Evolutionary conservation across 2,113 vertebrate species (phyloP).

Genomic region (Dicerorhinus sumatrensis): DNA sequence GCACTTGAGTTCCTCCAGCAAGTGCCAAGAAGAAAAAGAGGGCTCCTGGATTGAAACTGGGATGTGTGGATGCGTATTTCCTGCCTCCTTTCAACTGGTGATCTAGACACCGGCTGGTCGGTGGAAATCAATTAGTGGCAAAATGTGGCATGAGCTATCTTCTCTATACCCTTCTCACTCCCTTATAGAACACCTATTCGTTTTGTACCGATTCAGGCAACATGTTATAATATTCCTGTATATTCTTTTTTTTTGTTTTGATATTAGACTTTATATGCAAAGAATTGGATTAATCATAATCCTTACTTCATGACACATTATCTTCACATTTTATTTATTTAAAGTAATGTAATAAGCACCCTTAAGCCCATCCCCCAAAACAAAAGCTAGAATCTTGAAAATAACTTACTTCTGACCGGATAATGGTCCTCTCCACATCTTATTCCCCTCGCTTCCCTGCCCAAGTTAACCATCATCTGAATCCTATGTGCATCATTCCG

Average conservation of each 20-base stretch:
- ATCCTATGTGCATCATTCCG: accelerated
- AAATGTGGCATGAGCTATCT: not conserved
- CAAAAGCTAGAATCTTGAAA: not conserved
- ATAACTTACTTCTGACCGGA: not conserved
- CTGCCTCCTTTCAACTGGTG: not conserved
- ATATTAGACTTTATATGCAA: not conserved
- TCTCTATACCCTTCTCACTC: accelerated
- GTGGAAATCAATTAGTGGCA: not conserved
- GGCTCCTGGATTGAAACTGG: too few species aligned
- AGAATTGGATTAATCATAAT: not conserved
- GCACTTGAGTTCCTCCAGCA: not conserved
- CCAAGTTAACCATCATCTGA: not conserved
- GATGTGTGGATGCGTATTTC: accelerated
- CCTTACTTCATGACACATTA: not conserved
- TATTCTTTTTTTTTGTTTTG: not conserved
- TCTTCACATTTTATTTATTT: constrained; percentile 20
- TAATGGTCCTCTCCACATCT: not conserved
- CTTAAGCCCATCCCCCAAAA: not conserved
- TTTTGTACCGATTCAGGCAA: not conserved
- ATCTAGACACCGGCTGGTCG: not conserved
- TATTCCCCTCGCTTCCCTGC: not conserved
- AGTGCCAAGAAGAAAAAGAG: not conserved
- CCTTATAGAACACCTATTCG: not conserved
- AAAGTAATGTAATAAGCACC: not conserved
- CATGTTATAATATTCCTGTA: not conserved